phyloP scores from a whole-genome alignment of 2,888 invertebrate genomes.

The Thelaira solivaga region DNA sequence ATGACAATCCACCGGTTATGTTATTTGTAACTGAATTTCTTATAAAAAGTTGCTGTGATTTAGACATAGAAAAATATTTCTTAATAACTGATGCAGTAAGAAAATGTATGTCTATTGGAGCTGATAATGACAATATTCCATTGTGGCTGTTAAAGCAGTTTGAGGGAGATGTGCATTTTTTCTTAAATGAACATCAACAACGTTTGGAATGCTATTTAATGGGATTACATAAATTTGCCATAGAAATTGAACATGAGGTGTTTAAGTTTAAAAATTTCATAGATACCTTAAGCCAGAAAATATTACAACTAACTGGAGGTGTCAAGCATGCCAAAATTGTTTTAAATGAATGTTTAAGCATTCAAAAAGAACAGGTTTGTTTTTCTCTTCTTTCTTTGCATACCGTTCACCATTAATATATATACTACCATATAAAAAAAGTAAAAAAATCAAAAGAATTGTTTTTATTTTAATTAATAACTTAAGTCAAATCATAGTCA shows the following conservation, averaged over 20 bases:
- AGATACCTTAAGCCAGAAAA: conserved; percentile 2
- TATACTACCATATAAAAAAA: too few relatives aligned
- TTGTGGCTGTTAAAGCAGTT: conserved; percentile 64
- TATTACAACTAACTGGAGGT: conserved; percentile 42
- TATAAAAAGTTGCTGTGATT: conserved; percentile 42
- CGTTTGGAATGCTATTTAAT: conserved; percentile 61
- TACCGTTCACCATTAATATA: too few relatives aligned
- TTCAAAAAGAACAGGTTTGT: conserved; percentile 15
- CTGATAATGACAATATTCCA: conserved; percentile 11
- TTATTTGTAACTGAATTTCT: conserved; percentile 64
- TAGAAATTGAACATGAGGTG: conserved; percentile 67
- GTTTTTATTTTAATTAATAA: too few relatives aligned
- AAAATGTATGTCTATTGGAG: conserved; percentile 3
- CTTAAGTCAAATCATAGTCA: too few relatives aligned
- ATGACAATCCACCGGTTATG: conserved; percentile 69
- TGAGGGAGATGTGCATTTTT: conserved; percentile 64
- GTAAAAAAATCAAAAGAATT: too few relatives aligned
- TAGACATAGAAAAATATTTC: conserved; percentile 32
- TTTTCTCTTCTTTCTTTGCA: too few relatives aligned
- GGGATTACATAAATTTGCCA: conserved; percentile 67
- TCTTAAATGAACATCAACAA: conserved; percentile 65
- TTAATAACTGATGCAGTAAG: conserved; percentile 47
- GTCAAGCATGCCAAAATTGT: conserved; percentile 60
- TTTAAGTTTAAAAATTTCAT: conserved; percentile 33
- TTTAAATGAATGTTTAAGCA: conserved; percentile 5